These are phyloP conservation scores for Brachionus paranguensis DNA, from an alignment of 1,140 invertebrate genomes.

Conservation along the genomic window DNA sequence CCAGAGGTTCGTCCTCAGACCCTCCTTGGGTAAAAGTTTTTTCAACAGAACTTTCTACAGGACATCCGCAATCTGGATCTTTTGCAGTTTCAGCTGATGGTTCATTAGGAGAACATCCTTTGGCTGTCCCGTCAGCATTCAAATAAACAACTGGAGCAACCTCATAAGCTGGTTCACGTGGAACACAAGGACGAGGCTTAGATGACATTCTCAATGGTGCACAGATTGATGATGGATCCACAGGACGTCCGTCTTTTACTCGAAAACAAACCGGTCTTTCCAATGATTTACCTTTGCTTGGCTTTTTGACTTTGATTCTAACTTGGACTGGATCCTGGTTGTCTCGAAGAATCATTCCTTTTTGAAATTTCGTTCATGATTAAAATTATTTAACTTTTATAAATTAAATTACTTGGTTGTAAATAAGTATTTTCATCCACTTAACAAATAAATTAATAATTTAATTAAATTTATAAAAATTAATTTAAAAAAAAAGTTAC, in stretches of 20 bases:
- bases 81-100: neutral
- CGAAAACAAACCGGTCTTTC: slow-evolving; percentile 12
- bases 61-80: slow-evolving; percentile 2
- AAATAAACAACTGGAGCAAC: neutral
- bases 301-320: slow-evolving; percentile 7
- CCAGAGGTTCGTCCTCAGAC: neutral
- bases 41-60: neutral
- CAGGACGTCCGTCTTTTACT: neutral
- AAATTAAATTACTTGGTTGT: neutral
- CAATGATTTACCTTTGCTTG: neutral
- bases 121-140: neutral
- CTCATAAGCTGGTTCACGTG: neutral
- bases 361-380: neutral
- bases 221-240: neutral
- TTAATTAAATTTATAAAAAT: neutral
- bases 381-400: neutral
- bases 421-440: neutral
- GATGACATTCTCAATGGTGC: neutral
- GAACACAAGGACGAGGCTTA: neutral
- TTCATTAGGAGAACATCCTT: neutral
- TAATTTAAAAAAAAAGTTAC: neutral
- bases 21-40: neutral
- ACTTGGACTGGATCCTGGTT: neutral
- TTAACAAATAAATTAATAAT: neutral
- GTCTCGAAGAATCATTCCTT: neutral